phyloP scores from a whole-genome alignment of 92 coral and sea anemone genomes.

The Phenganax subtilis region DNA sequence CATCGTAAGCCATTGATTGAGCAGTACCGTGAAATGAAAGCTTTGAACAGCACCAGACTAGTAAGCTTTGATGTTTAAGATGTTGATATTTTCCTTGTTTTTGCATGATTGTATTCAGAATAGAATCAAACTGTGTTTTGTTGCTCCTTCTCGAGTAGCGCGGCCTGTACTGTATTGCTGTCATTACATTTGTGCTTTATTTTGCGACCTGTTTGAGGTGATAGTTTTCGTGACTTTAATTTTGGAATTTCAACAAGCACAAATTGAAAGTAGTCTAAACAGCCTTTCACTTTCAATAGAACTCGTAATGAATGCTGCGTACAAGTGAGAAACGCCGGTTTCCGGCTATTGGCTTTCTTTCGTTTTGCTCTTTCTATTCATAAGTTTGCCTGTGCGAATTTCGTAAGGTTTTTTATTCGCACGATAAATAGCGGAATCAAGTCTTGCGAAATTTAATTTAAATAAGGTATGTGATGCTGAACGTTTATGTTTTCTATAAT shows the following conservation, averaged over 20 bases:
- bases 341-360: neutral
- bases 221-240: no score
- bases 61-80: slow-evolving; percentile 49
- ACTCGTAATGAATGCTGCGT: no score
- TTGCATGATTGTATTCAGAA: neutral
- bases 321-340: neutral
- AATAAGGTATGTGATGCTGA: neutral
- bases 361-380: neutral
- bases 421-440: neutral
- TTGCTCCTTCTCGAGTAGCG: no score
- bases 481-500: neutral
- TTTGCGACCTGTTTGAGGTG: no score
- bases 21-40: slow-evolving; percentile 85
- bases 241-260: no score
- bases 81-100: neutral
- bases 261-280: no score
- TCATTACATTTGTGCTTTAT: no score
- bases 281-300: no score
- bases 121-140: neutral
- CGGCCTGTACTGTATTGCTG: no score
- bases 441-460: neutral
- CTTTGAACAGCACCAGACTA: slow-evolving; percentile 83
- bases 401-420: neutral
- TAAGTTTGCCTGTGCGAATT: neutral
- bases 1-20: slow-evolving; percentile 85